These are phyloP conservation scores for Halyomorpha halys DNA, from an alignment of 1,140 invertebrate species.

Conservation along the genomic window DNA sequence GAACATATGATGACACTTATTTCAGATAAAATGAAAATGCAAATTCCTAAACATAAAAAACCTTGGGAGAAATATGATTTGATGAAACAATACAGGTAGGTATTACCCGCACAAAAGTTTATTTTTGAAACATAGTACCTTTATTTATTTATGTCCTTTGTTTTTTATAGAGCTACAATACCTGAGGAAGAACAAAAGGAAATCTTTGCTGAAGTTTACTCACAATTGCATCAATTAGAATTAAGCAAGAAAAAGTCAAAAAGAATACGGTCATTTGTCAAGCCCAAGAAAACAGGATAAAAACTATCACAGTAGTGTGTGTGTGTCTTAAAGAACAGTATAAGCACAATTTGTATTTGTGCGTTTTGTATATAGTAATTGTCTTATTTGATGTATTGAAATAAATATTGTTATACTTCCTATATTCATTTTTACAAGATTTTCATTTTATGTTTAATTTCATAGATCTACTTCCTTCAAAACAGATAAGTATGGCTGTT, in stretches of 20 bases:
- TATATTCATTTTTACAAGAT: too few relatives aligned
- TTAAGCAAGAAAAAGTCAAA: conserved; percentile 52
- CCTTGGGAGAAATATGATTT: conserved; percentile 88
- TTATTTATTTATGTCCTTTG: neutral
- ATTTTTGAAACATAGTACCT: neutral
- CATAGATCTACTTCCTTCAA: too few relatives aligned
- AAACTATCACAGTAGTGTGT: too few relatives aligned
- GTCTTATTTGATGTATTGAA: too few relatives aligned
- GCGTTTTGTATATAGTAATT: too few relatives aligned
- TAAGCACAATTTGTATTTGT: too few relatives aligned
- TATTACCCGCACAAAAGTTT: conserved; percentile 15
- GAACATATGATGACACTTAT: conserved; percentile 45
- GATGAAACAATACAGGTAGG: conserved; percentile 82
- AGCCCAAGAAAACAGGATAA: conserved; percentile 48
- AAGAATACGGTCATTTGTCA: conserved; percentile 52
- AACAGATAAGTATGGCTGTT: too few relatives aligned
- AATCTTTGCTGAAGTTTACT: conserved; percentile 73
- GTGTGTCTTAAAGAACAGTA: too few relatives aligned
- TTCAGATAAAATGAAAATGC: conserved; percentile 48
- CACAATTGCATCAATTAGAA: conserved; percentile 59
- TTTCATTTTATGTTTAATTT: too few relatives aligned
- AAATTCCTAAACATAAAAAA: conserved; percentile 46
- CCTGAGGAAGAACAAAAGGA: conserved; percentile 75
- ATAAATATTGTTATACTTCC: too few relatives aligned
- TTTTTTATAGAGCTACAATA: conserved; percentile 54